Base-by-base conservation (phyloP, 2,888 invertebrate species). In the Tinea trinotella region DNA sequence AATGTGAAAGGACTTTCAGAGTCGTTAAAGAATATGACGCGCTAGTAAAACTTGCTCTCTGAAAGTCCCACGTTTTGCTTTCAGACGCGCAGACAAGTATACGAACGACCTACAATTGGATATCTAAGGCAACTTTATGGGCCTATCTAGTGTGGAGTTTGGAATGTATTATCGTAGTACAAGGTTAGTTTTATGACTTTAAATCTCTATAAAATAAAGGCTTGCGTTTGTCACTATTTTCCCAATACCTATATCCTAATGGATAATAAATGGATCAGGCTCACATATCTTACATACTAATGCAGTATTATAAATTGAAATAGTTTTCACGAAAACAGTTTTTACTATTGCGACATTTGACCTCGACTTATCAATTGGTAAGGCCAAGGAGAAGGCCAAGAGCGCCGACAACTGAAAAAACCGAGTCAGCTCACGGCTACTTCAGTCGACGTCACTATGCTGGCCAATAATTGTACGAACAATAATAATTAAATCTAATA, bases 101-200 rank as follows among this genome's bases (percentile, higher is more conserved):
- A 61, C 70, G 89, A 0, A 90, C 90, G 0, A 89, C 88, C 10
- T 90, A 71, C 63, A 88, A 88, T 53, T 92, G 91, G 91, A 85
- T 88, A 57, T 92, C 92, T 0, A 88, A 88, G 59, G 89, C 90
- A 3, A 89, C 90, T 7, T 69, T 90, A 50, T 92, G 91, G 88
- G 92, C 92, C 0, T 88, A 91, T 54, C 74, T 88, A 35, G 81
- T 92, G 2, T 92, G 89, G 79, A 63, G 79, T 15, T 66, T 87
- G 17, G 91, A 92, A 75, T 88, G 89, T 3, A 83, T 89, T 3
- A 76, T 90, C 53, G 90, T 90, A 0, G 66, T 83, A 0, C 76
- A 67, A 72, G 87, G 85, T 82, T 61, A 60, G 50, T 24, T 50
- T 50, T 40, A 12, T 15, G 12, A 12, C 40, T 40, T 40, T 40